phyloP scores from a whole-genome alignment of 2,888 invertebrate species.

The Charanyca ferruginea region DNA sequence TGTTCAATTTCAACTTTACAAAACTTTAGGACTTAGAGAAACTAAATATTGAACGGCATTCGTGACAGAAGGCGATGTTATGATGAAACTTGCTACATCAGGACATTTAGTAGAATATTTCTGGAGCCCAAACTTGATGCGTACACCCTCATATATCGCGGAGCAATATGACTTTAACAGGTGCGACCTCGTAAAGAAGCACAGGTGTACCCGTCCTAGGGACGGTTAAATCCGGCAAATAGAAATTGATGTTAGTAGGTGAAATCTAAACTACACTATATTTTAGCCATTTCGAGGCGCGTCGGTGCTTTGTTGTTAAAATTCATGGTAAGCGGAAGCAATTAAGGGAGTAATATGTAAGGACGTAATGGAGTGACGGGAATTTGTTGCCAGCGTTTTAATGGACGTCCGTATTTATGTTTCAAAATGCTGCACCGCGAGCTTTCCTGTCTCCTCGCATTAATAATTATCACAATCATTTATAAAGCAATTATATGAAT shows the following conservation, averaged over 20 bases:
- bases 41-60: constrained; percentile 58
- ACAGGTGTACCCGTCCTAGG: constrained; percentile 81
- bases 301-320: constrained; percentile 86
- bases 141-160: constrained; percentile 64
- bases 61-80: constrained; percentile 59
- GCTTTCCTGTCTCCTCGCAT: constrained; percentile 73
- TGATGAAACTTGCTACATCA: constrained; percentile 51
- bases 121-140: constrained; percentile 59
- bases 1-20: constrained; percentile 36
- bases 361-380: constrained; percentile 87
- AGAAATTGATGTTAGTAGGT: constrained; percentile 86
- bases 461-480: constrained; percentile 77
- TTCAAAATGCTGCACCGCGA: constrained; percentile 80
- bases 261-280: constrained; percentile 85
- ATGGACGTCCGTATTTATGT: constrained; percentile 84
- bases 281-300: constrained; percentile 84
- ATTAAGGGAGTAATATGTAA: constrained; percentile 88
- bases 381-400: constrained; percentile 86
- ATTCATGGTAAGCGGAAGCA: constrained; percentile 88
- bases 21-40: constrained; percentile 45
- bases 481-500: constrained; percentile 68
- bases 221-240: constrained; percentile 84
- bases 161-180: constrained; percentile 72
- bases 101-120: constrained; percentile 57
- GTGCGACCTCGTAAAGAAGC: constrained; percentile 81